Conservation (phyloP, 2,113 vertebrate species). For the Pygoscelis antarcticus region DNA sequence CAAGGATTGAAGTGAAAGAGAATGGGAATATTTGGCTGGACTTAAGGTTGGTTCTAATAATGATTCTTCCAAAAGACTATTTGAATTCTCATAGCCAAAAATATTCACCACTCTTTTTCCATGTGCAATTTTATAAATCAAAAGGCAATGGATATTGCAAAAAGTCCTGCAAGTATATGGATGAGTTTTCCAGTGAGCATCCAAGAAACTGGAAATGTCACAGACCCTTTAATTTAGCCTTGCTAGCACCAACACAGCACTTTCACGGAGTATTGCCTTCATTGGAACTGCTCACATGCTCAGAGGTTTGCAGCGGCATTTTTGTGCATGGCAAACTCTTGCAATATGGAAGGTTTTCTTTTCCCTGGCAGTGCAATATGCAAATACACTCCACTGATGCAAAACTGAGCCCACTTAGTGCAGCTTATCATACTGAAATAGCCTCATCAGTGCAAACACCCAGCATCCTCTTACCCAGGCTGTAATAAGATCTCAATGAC, state of each 20-base stretch:
- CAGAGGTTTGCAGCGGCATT: background rate
- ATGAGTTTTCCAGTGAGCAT: background rate
- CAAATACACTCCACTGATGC: conserved; percentile 32
- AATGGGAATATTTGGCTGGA: background rate
- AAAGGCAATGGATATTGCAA: background rate
- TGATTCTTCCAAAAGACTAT: background rate
- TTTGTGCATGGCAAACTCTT: background rate
- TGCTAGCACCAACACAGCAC: background rate
- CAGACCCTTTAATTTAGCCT: background rate
- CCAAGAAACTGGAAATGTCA: background rate
- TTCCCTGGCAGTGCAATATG: conserved; percentile 9
- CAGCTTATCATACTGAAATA: conserved; percentile 42
- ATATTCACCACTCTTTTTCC: background rate
- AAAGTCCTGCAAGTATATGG: background rate
- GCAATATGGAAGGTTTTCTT: background rate
- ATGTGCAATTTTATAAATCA: background rate
- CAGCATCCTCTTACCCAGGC: conserved; percentile 35
- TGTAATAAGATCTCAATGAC: conserved; percentile 28
- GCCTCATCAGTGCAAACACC: conserved; percentile 35
- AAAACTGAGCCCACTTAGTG: conserved; percentile 43
- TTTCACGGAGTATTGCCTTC: background rate
- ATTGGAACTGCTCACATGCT: background rate
- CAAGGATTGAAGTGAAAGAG: background rate
- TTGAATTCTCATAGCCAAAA: background rate
- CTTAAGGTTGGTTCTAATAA: background rate